phyloP scores from a whole-genome alignment of 2,113 vertebrate genomes.

The Oryzias javanicus region DNA sequence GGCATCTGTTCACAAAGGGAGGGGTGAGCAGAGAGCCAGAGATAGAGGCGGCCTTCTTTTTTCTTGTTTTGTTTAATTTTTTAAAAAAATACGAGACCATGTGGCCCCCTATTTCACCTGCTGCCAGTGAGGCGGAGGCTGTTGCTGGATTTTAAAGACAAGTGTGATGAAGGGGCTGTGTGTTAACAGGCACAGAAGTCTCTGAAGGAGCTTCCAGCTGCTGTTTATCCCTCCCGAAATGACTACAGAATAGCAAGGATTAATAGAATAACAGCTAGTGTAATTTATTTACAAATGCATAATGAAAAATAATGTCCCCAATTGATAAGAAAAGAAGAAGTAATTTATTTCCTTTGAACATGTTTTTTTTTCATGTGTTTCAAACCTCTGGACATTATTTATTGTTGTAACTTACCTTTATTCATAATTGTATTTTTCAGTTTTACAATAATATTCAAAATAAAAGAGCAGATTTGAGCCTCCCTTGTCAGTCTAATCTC shows the following conservation, averaged over 20 bases:
- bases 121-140: constrained; percentile 38
- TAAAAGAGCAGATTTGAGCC: constrained; percentile 25
- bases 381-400: constrained; percentile 5
- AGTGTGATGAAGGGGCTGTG: constrained; percentile 61
- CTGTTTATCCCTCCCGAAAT: constrained; percentile 52
- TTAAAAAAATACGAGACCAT: constrained; percentile 62
- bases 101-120: constrained; percentile 59
- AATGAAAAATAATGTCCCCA: constrained; percentile 31
- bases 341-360: neutral
- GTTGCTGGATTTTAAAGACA: constrained; percentile 65
- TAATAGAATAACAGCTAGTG: constrained; percentile 44
- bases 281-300: constrained; percentile 54
- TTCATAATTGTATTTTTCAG: neutral
- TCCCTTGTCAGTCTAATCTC: constrained; percentile 46
- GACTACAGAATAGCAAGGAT: constrained; percentile 49
- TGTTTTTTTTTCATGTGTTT: neutral
- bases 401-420: neutral
- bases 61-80: constrained; percentile 27
- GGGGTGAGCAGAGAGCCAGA: constrained; percentile 49
- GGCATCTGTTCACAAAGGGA: constrained; percentile 77
- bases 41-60: constrained; percentile 44
- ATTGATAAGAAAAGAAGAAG: neutral
- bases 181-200: constrained; percentile 70
- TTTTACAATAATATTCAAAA: constrained; percentile 15
- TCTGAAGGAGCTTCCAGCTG: constrained; percentile 53